Percentiles rank a stretch among this genome's conserved stretches.
Evolutionary conservation across 2,888 invertebrate genomes (phyloP).

Genomic region (Harmothoe impar): DNA sequence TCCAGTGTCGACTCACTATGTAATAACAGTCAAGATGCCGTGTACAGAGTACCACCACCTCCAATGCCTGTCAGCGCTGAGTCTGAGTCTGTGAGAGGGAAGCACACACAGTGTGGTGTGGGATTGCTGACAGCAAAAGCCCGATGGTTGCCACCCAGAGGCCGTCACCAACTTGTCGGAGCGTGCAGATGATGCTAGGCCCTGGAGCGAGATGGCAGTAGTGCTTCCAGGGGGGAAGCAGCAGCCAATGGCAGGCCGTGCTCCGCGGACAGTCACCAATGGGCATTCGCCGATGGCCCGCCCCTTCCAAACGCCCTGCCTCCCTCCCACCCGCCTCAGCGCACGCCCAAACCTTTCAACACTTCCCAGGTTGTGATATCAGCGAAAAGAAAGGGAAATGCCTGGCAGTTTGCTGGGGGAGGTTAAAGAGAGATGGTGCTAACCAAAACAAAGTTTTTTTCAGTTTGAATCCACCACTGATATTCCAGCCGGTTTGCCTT

Average conservation of each 20-base stretch:
- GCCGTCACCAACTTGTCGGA: conserved; percentile 33
- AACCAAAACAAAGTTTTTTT: too few relatives aligned
- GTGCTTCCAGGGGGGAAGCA: background rate
- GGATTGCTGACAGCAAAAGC: conserved; percentile 43
- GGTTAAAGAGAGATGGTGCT: too few relatives aligned
- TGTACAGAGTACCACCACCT: background rate
- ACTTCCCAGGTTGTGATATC: background rate
- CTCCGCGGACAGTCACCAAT: conserved; percentile 20
- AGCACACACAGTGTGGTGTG: background rate
- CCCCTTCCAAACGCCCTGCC: conserved; percentile 18
- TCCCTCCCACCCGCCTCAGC: background rate
- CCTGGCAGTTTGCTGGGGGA: too few relatives aligned
- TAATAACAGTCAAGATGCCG: background rate
- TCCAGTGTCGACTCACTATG: background rate
- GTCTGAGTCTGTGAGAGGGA: background rate
- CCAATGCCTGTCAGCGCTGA: conserved; percentile 8
- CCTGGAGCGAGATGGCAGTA: conserved; percentile 39
- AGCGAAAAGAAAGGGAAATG: too few relatives aligned
- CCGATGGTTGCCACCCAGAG: conserved; percentile 35
- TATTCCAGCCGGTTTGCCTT: too few relatives aligned
- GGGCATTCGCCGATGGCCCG: conserved; percentile 37
- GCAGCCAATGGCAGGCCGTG: conserved; percentile 25
- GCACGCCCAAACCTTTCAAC: conserved; percentile 2
- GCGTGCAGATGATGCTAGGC: conserved; percentile 27
- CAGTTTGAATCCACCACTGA: too few relatives aligned